phyloP scores from a whole-genome alignment of 2,888 invertebrate genomes.

The Balanococcus diminutus region DNA sequence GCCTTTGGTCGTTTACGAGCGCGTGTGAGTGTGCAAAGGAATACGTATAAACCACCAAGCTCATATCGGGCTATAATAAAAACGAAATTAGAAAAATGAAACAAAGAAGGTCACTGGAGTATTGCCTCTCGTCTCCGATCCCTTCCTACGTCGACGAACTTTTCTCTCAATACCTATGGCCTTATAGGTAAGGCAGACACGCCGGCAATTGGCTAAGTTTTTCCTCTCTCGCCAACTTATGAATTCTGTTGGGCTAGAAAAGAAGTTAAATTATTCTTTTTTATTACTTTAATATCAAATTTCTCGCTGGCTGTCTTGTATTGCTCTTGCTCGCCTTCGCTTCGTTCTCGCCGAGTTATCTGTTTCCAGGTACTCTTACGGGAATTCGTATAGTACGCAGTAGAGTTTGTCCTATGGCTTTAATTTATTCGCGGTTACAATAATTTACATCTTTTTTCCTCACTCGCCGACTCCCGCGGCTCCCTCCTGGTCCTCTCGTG shows the following conservation, averaged over 20 bases:
- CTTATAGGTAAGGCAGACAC: not conserved
- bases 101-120: slow-evolving; percentile 26
- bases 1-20: not conserved
- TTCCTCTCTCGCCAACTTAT: not conserved
- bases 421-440: slow-evolving; percentile 19
- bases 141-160: not conserved
- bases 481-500: not conserved
- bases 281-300: slow-evolving; percentile 40
- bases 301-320: not conserved
- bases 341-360: not conserved
- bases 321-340: not conserved
- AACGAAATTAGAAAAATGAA: slow-evolving; percentile 29
- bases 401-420: not conserved
- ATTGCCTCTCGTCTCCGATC: not conserved
- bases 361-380: slow-evolving; percentile 7
- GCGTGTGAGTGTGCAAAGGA: not conserved
- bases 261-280: slow-evolving; percentile 35
- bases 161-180: not conserved
- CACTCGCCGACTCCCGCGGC: no score
- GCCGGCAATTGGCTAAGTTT: slow-evolving; percentile 23
- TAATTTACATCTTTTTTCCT: slow-evolving; percentile 8
- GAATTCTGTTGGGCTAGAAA: not conserved
- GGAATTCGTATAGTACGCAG: slow-evolving; percentile 19
- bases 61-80: not conserved
- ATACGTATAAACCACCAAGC: not conserved